These are phyloP conservation scores for Lobophora halterata DNA, from an alignment of 2,888 invertebrate species.

Conservation along the genomic window DNA sequence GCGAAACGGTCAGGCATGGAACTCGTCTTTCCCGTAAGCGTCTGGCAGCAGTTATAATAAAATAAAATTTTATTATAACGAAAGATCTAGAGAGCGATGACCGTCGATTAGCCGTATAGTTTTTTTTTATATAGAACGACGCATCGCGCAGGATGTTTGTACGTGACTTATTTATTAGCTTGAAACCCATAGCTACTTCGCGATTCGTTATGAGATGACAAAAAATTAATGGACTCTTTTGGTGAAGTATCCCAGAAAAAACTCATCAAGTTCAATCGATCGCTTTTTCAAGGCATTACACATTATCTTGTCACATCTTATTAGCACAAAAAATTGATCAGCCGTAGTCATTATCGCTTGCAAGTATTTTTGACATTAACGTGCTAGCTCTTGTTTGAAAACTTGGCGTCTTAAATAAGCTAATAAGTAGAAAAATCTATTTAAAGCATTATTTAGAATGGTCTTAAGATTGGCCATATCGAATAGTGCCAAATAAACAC, in stretches of 20 bases:
- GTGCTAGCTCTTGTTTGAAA: too few species aligned
- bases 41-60: conserved; percentile 30
- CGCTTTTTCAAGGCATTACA: conserved; percentile 24
- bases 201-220: conserved; percentile 33
- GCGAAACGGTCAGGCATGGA: conserved; percentile 44
- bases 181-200: conserved; percentile 16
- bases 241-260: conserved; percentile 26
- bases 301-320: conserved; percentile 26
- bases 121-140: conserved; percentile 54
- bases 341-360: conserved; percentile 14
- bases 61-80: conserved; percentile 47
- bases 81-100: conserved; percentile 67
- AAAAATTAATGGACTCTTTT: conserved; percentile 34
- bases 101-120: conserved; percentile 64
- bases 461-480: too few species aligned
- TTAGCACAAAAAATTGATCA: conserved; percentile 20
- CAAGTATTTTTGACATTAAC: too few species aligned
- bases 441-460: too few species aligned
- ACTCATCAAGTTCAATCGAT: conserved; percentile 26
- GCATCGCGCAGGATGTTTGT: conserved; percentile 59
- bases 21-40: conserved; percentile 60
- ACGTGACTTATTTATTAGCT: conserved; percentile 66
- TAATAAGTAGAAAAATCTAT: too few species aligned
- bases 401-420: too few species aligned
- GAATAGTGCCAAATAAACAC: conserved; percentile 2